Percentiles rank a stretch among this genome's conserved stretches.
Evolutionary conservation across 2,113 vertebrate genomes (phyloP).

Genomic region (Geothlypis trichas): DNA sequence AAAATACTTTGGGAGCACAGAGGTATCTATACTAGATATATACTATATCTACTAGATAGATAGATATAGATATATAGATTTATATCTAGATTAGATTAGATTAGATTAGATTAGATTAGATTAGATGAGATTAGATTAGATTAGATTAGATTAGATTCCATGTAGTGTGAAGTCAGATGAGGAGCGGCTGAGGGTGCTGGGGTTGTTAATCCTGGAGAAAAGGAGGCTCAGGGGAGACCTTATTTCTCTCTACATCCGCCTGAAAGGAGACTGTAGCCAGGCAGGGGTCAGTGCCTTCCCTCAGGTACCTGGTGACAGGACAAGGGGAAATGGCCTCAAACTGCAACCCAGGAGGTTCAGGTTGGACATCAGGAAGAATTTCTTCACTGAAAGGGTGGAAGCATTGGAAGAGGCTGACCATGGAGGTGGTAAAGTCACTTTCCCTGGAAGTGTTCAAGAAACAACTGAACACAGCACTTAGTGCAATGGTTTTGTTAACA

Average conservation of each 20-base stretch:
- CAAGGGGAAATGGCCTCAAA: background rate
- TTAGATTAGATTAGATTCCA: background rate
- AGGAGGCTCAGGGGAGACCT: background rate
- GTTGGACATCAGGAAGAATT: background rate
- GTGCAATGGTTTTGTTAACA: background rate
- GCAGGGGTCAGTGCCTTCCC: background rate
- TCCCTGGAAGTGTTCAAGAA: background rate
- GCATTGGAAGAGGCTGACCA: background rate
- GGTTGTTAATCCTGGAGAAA: background rate
- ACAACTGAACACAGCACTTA: background rate
- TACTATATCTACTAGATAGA: too few relatives aligned
- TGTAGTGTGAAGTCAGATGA: background rate
- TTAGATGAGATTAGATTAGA: background rate
- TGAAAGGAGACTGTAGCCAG: background rate
- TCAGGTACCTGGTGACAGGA: too few relatives aligned
- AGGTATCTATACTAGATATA: background rate
- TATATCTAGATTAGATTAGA: background rate
- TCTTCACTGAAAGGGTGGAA: background rate
- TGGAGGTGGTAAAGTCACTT: background rate
- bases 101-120: background rate
- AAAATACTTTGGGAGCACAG: background rate
- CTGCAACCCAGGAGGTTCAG: accelerated
- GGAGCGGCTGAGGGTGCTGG: background rate
- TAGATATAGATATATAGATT: too few relatives aligned
- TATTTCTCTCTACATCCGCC: background rate